A percentile compares a stretch with the other conserved stretches of the same genome.
Evolutionary conservation across 2,113 vertebrate genomes (phyloP).

Genomic region (Felis catus): F.catus_Fca126_mat1.0 CM031414.1:29515501-29516000

Average conservation of each 20-base stretch:
- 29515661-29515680: background rate
- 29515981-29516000: background rate
- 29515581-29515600: background rate
- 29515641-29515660: background rate
- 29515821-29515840: background rate
- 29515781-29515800: background rate
- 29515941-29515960: background rate
- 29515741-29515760: background rate
- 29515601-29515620: background rate
- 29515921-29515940: background rate
- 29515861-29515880: background rate
- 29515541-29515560: background rate
- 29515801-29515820: background rate
- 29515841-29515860: background rate
- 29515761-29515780: background rate
- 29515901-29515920: background rate
- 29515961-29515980: background rate
- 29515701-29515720: constrained; percentile 25
- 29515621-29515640: background rate
- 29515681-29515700: background rate
- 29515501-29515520: background rate
- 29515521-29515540: background rate
- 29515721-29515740: background rate
- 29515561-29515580: background rate
- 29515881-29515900: background rate